These are phyloP conservation scores for Tauraco erythrolophus DNA, from an alignment of 2,113 vertebrate genomes.

Conservation along the genomic window DNA sequence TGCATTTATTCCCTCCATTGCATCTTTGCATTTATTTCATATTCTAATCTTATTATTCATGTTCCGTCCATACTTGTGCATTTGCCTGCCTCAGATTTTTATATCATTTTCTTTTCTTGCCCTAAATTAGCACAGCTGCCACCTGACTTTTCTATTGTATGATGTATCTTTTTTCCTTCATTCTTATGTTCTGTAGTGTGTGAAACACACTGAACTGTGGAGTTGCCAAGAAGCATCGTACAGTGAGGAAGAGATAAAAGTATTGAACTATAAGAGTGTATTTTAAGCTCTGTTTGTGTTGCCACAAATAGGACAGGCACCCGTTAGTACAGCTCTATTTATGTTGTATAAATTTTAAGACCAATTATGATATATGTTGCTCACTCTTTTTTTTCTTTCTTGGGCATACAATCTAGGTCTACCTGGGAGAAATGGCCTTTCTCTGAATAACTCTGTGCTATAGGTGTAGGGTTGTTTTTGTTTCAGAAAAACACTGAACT, in stretches of 20 bases:
- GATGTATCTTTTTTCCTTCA: background rate
- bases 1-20: background rate
- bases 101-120: background rate
- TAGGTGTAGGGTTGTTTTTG: background rate
- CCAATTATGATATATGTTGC: background rate
- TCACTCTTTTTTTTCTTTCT: background rate
- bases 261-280: background rate
- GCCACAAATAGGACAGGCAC: background rate
- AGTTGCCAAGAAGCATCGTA: constrained; percentile 23
- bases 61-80: background rate
- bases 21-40: background rate
- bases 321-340: background rate
- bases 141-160: background rate
- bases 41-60: background rate
- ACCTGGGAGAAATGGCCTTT: background rate
- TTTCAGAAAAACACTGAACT: background rate
- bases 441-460: background rate
- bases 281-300: constrained; percentile 11
- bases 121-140: background rate
- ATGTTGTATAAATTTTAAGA: background rate
- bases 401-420: background rate
- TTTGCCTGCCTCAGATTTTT: background rate
- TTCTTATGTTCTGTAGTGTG: background rate
- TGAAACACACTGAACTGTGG: constrained; percentile 32
- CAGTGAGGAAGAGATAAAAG: constrained; percentile 32